These are phyloP conservation scores for Leucozona laternaria DNA, from an alignment of 2,888 invertebrate genomes.

Conservation along the genomic window DNA sequence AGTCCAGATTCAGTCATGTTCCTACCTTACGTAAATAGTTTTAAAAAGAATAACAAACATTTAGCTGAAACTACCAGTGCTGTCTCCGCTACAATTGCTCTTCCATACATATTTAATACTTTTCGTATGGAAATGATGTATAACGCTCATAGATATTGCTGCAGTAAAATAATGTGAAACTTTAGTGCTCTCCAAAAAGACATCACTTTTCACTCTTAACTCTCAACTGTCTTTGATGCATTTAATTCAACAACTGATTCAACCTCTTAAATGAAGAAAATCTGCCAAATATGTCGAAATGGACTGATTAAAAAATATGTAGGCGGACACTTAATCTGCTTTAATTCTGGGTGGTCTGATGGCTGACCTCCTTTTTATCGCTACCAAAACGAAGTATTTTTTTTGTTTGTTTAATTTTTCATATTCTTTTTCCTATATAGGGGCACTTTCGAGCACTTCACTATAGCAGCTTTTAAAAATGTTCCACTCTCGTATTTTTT, in stretches of 20 bases:
- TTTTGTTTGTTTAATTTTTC: not conserved
- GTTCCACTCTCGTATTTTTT: conserved; percentile 12
- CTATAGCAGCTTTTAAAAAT: conserved; percentile 36
- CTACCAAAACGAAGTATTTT: not conserved
- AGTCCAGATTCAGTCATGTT: no score
- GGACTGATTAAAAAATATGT: not conserved
- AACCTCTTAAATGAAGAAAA: not conserved
- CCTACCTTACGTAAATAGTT: no score
- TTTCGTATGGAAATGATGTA: no score
- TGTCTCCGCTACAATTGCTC: no score
- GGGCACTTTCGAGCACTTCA: conserved; percentile 46
- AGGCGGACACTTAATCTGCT: not conserved
- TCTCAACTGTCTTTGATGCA: no score
- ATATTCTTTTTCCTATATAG: not conserved
- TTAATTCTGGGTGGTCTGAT: conserved; percentile 21
- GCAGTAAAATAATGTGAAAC: no score
- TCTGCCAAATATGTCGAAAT: not conserved
- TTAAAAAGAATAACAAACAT: no score
- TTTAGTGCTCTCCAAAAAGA: no score
- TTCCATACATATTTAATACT: no score
- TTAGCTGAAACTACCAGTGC: no score
- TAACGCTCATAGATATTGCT: no score
- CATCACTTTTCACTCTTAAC: no score
- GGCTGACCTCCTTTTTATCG: not conserved
- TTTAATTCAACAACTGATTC: not conserved